Base-by-base conservation (phyloP, 2,113 vertebrate genomes). In the Leptocoma aspasia region DNA sequence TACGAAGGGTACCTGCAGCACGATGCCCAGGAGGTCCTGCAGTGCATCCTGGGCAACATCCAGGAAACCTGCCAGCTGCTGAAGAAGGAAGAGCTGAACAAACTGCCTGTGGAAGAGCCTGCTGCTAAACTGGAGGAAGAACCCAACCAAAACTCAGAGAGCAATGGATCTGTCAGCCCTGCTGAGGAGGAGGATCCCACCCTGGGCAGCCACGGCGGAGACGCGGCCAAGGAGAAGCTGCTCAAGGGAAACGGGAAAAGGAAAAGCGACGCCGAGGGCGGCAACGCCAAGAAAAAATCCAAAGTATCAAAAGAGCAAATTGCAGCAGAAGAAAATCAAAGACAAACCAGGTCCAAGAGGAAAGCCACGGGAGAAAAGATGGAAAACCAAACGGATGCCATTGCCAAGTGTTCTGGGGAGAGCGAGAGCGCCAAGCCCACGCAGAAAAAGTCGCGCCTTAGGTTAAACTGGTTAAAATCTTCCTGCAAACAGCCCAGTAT, bases 1-100 rank as follows among this genome's bases (percentile, higher is more conserved):
- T 99, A 99, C 35, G 99, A 99, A 94, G 99, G 99, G 49, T 99
- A 99, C 96, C 97, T 99, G 82, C 99, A 99, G 95, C 99, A 99
- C 20, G 99, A 99, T 71, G 99, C 99, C 70, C 99, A 99, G 96
- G 99, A 99, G 88, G 99, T 99, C 61, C 97, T 99, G 85, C 99
- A 99, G 96, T 99, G 99, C 95, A 99, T 99, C 77, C 96, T 99
- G 97, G 99, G 98, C 35, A 99, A 99, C 87, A 98, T 99, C 78
- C 99, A 99, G 94, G 99, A 99, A 92, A 99, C 99, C 11, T 99
- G 99, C 89, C 98, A 99, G 94, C 97, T 98, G 24, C 98, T 99
- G 82, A 99, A 98, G 97, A 99, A 99, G 96, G 99, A 99, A 76
- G 97, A 98, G 92, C 16, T 98, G 52, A 98, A 97, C 92, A 96